A percentile compares a stretch with the other conserved stretches of the same genome.
These are phyloP conservation scores for Drosophila macrospina DNA, from an alignment of 2,888 invertebrate species.

Conservation along the genomic window DNA sequence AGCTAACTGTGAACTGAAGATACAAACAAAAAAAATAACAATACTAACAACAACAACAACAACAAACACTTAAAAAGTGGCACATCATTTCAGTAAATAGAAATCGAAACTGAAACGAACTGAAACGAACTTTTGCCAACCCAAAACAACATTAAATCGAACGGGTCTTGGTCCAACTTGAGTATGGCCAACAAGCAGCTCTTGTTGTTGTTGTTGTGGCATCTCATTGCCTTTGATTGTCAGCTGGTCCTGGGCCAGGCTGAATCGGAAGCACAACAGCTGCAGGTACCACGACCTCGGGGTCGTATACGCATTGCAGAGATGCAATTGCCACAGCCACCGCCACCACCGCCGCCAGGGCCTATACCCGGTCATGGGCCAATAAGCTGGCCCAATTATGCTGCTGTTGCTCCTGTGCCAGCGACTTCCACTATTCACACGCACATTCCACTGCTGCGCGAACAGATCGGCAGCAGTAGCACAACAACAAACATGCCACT, in stretches of 20 bases:
- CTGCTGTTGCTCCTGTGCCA: constrained; percentile 27
- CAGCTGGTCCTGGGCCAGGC: constrained; percentile 26
- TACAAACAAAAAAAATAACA: constrained; percentile 33
- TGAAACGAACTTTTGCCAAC: constrained; percentile 39
- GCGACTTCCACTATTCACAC: constrained; percentile 66
- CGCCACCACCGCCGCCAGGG: constrained; percentile 16
- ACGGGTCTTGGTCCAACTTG: constrained; percentile 35
- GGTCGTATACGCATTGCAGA: constrained; percentile 72
- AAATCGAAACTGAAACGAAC: constrained; percentile 66
- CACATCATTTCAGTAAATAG: constrained; percentile 64
- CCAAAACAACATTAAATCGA: constrained; percentile 17
- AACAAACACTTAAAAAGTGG: constrained; percentile 58
- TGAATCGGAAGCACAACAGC: constrained; percentile 52
- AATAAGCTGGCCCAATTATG: constrained; percentile 47
- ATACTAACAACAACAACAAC: constrained; percentile 12
- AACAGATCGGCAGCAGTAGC: constrained; percentile 29
- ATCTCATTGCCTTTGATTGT: constrained; percentile 6
- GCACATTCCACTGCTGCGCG: constrained; percentile 68
- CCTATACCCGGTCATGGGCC: constrained; percentile 13
- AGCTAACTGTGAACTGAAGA: constrained; percentile 64
- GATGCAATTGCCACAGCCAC: constrained; percentile 41
- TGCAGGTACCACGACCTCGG: constrained; percentile 56
- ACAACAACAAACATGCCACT: constrained; percentile 17
- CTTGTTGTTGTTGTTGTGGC: constrained; percentile 21
- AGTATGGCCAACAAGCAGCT: constrained; percentile 52